These are phyloP conservation scores for Spodoptera littoralis DNA, from an alignment of 2,888 invertebrate species.

Conservation along the genomic window DNA sequence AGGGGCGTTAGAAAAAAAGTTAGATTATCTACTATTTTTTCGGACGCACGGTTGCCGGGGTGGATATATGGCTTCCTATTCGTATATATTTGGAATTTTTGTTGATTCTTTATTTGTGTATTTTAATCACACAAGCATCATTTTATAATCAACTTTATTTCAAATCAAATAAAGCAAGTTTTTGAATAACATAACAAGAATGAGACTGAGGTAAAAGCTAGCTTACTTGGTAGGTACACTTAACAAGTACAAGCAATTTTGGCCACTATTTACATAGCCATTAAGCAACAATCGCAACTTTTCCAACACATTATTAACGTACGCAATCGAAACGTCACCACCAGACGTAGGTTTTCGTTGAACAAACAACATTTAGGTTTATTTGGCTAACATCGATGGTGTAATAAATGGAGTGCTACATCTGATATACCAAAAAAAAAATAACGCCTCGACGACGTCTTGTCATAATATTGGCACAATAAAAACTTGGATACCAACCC, in stretches of 20 bases:
- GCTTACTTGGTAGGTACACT: neutral
- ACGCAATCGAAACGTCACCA: slow-evolving; percentile 73
- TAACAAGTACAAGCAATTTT: neutral
- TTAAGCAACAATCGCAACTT: slow-evolving; percentile 38
- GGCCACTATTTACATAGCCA: slow-evolving; percentile 44
- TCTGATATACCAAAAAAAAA: no score
- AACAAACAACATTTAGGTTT: slow-evolving; percentile 81
- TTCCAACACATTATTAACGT: slow-evolving; percentile 62
- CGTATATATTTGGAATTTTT: slow-evolving; percentile 74
- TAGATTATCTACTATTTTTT: slow-evolving; percentile 88
- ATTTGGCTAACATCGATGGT: slow-evolving; percentile 70
- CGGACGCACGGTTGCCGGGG: slow-evolving; percentile 83
- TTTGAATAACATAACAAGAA: neutral
- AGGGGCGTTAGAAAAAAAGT: slow-evolving; percentile 86
- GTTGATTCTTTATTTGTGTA: slow-evolving; percentile 69
- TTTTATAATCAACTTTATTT: neutral
- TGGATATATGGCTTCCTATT: slow-evolving; percentile 88
- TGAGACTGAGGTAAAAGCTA: neutral
- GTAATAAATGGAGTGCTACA: slow-evolving; percentile 15
- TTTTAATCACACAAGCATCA: slow-evolving; percentile 35
- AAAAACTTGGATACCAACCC: no score
- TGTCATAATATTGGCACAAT: no score
- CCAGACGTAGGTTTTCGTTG: slow-evolving; percentile 79
- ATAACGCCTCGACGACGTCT: no score
- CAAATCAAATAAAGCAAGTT: neutral